These are phyloP conservation scores for Novumbra hubbsi DNA, from an alignment of 2,797 vertebrate species.

Conservation along the genomic window DNA sequence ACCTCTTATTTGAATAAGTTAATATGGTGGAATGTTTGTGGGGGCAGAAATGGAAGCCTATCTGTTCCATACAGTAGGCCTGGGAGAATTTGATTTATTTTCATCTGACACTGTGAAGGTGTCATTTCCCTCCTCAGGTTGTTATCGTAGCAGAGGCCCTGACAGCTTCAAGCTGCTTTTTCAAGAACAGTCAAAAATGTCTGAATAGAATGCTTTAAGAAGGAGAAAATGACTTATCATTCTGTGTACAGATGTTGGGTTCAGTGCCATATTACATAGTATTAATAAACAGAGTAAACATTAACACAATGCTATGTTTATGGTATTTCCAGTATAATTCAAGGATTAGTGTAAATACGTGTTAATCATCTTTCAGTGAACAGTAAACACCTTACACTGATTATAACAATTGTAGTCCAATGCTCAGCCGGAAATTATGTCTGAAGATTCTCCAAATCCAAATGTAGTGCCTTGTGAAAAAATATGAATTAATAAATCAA, in stretches of 20 bases:
- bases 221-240: slow-evolving; percentile 65
- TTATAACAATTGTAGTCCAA: slow-evolving; percentile 22
- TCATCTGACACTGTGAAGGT: slow-evolving; percentile 87
- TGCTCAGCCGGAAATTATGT: not conserved
- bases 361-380: slow-evolving; percentile 50
- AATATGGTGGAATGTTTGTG: slow-evolving; percentile 81
- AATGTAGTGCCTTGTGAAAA: not conserved
- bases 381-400: slow-evolving; percentile 31
- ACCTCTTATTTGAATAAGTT: slow-evolving; percentile 91
- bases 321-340: slow-evolving; percentile 54
- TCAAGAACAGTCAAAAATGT: slow-evolving; percentile 61
- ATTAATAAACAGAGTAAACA: slow-evolving; percentile 60
- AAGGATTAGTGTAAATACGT: slow-evolving; percentile 64
- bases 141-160: slow-evolving; percentile 81
- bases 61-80: slow-evolving; percentile 86
- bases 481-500: not conserved
- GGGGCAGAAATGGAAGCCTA: slow-evolving; percentile 72
- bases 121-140: slow-evolving; percentile 86
- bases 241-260: slow-evolving; percentile 57
- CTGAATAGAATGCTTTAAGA: slow-evolving; percentile 55
- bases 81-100: slow-evolving; percentile 83
- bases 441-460: not conserved
- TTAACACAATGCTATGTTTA: slow-evolving; percentile 51
- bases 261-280: slow-evolving; percentile 49
- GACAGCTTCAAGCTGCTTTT: slow-evolving; percentile 84